Evolutionary conservation across 2,797 vertebrate species (phyloP), one percentile per base, ranked within the genome.

Genomic region (Lepilemur ruficaudatus): DNA sequence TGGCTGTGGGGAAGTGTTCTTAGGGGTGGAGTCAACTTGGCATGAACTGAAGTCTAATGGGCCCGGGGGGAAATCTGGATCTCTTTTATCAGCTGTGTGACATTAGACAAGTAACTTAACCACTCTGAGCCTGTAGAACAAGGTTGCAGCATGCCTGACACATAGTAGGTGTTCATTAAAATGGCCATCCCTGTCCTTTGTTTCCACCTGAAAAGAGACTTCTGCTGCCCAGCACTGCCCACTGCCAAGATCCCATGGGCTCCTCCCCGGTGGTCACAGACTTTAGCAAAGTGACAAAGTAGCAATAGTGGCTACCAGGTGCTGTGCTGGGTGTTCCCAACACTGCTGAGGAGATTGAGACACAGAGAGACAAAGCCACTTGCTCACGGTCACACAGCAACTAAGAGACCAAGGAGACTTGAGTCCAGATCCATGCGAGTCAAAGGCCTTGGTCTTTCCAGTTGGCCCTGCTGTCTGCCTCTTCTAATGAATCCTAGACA

Each of bases 341-440:
- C 63, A 7, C 32, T n/a, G 30, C 35, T 4, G 48, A 69, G 32
- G 43, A 86, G 72, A 69, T 25, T 0, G 22, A 87, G 61, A 38
- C 85, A 70, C 82, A 76, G 65, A 91, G 76, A 38, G 2, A 55
- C 18, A 5, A 92, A 50, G 86, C 30, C n/a, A 28, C 48, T 84
- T 67, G 30, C 82, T 46, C 50, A 50, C 91, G 38, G 48, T 81
- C 91, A 89, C 88, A 28, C 69, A 67, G 79, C 41, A 73, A 18
- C 4, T 1, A 30, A 73, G 15, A 89, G 7, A 46, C 23, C 55
- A 52, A 35, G 46, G 52, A 30, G 46, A 81, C 73, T 28, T 35
- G 11, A 32, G 69, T 20, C 43, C 35, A 72, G 61, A 46, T 28
- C 25, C 8, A 2, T 4, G 65, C 1, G 20, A 46, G 32, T 23